Base-by-base conservation (phyloP, 2,888 invertebrate genomes). In the Drosophila niveifrons region DNA sequence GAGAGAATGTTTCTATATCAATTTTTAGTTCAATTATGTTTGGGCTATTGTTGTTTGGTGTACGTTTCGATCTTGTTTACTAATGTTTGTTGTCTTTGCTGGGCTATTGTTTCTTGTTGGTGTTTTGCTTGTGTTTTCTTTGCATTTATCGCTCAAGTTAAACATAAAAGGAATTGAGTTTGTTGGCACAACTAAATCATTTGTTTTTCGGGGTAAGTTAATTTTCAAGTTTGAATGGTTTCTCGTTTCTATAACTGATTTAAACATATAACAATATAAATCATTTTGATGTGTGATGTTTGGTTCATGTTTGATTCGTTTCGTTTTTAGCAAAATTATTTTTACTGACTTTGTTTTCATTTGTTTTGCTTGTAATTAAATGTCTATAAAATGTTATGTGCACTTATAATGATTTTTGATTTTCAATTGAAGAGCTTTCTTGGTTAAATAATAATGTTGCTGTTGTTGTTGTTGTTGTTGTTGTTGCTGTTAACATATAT, bases 21-120 rank as follows among this genome's bases (percentile, higher is more conserved):
- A 86, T 88, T 88, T 86, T 87, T 88, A 82, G 75, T 88, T 88
- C 85, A 86, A 86, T 86, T 88, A 87, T 87, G 86, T 84, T 75
- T 75, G 86, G 88, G 84, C 88, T 88, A 87, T 88, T 84, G 86
- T 86, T 75, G 36, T 36, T 36, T 31, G 75, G 61, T 78, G 65
- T 68, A 59, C 56, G 64, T 78, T 56, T 70, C 68, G 61, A 58
- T 70, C 29, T 62, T 71, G 57, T 57, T 58, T 58, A 52, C 31
- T 64, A 44, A 39, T 51, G 39, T 51, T 70, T 50, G 65, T 74
- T 81, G 67, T 75, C 66, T 50, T 68, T 66, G 39, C 47, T 66
- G 82, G 84, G 83, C 85, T 84, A 84, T 85, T 84, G 85, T 84
- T 83, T 82, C 78, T 70, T 80, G 69, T 59, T 53, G 50, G 63